Percentiles rank a stretch among this genome's conserved stretches.
Conservation (phyloP, 2,113 vertebrate genomes). For the Tragelaphus imberbis region DNA sequence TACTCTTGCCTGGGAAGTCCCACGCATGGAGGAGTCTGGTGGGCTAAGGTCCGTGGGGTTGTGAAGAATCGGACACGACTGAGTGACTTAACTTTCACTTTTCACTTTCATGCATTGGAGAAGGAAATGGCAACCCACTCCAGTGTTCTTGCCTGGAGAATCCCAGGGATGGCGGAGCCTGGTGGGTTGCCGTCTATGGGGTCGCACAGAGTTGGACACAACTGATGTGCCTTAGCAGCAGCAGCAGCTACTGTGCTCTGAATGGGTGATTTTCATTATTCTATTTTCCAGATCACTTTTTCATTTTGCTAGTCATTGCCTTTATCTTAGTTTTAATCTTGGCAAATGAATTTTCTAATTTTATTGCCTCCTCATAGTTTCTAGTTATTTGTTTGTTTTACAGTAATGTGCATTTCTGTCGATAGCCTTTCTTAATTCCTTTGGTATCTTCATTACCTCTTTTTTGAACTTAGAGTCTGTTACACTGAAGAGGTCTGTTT, state of each 20-base stretch:
- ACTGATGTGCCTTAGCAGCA: not conserved
- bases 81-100: too few relatives aligned
- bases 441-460: not conserved
- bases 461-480: not conserved
- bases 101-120: too few relatives aligned
- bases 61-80: not conserved
- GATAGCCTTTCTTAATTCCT: not conserved
- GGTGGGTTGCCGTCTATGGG: too few relatives aligned
- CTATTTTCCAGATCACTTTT: not conserved
- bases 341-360: not conserved
- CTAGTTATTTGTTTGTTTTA: not conserved
- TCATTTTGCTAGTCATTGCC: not conserved
- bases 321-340: not conserved
- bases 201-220: rapidly evolving
- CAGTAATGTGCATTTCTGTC: not conserved
- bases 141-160: not conserved
- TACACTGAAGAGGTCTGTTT: not conserved
- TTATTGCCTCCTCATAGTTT: not conserved
- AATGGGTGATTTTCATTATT: not conserved
- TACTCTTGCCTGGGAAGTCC: not conserved
- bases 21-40: not conserved
- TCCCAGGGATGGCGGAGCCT: not conserved
- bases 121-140: not conserved
- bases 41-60: not conserved
- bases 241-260: not conserved